Evolutionary conservation across 2,113 vertebrate genomes (phyloP).

Genomic region (Toxotes jaculatrix): DNA sequence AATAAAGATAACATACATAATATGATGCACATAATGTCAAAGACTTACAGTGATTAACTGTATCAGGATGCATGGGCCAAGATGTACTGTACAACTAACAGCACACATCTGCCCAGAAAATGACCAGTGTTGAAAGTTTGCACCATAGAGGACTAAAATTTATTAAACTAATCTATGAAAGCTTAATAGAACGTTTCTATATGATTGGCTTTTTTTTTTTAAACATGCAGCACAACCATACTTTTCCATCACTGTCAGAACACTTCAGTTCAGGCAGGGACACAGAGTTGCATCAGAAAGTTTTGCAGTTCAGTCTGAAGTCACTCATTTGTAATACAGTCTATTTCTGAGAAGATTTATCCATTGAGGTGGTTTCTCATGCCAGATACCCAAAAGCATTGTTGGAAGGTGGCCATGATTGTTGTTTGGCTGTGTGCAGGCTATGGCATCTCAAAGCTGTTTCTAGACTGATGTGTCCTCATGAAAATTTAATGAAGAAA

Average conservation of each 20-base stretch:
- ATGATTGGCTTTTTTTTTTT: background rate
- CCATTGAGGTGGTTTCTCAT: conserved; percentile 70
- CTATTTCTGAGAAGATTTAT: conserved; percentile 77
- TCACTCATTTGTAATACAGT: conserved; percentile 71
- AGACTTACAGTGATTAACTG: conserved; percentile 20
- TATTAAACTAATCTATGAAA: background rate
- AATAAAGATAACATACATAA: conserved; percentile 23
- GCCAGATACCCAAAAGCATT: conserved; percentile 90
- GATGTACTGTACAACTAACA: conserved; percentile 13
- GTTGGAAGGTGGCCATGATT: conserved; percentile 83
- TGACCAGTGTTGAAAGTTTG: background rate
- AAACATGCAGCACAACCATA: conserved; percentile 6
- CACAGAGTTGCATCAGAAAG: conserved; percentile 65
- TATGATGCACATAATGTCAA: conserved; percentile 4
- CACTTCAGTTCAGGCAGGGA: conserved; percentile 69
- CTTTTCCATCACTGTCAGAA: conserved; percentile 22
- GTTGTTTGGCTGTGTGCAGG: conserved; percentile 71
- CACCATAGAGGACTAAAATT: conserved; percentile 22
- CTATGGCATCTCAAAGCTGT: conserved; percentile 73
- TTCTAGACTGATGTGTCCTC: conserved; percentile 77
- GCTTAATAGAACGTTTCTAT: background rate
- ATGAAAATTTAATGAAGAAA: conserved; percentile 78
- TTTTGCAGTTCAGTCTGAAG: conserved; percentile 74
- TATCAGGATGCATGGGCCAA: conserved; percentile 4
- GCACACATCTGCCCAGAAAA: conserved; percentile 36